Conservation (phyloP, 2,113 vertebrate genomes). For the Erythrocercus mccallii region DNA sequence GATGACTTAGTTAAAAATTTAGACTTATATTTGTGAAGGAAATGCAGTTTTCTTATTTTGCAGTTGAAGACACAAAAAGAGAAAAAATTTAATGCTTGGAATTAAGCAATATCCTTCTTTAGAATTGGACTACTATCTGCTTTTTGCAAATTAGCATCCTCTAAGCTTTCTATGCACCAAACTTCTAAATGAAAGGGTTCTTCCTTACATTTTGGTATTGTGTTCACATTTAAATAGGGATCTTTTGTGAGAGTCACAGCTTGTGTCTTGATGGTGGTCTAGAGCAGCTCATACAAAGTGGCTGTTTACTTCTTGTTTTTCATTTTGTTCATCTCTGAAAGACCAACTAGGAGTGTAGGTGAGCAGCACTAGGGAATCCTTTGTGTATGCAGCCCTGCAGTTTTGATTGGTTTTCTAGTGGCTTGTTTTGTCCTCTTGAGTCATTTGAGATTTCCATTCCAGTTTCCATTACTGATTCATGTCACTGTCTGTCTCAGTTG, state of each 20-base stretch:
- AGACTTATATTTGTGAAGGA: background rate
- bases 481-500: background rate
- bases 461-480: background rate
- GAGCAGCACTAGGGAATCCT: background rate
- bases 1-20: background rate
- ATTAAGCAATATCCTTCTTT: background rate
- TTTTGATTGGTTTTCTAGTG: background rate
- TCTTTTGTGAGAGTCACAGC: background rate
- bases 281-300: background rate
- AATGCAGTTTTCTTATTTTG: background rate
- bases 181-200: background rate
- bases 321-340: background rate
- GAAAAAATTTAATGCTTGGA: background rate
- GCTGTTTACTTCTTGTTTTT: background rate
- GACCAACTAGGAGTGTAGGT: background rate
- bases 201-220: background rate
- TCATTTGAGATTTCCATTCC: background rate
- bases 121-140: background rate
- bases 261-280: background rate
- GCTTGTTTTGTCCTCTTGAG: background rate
- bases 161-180: background rate
- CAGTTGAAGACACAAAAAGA: background rate
- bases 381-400: background rate
- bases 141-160: background rate
- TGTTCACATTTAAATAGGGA: background rate